These are phyloP conservation scores for Tetragonisca angustula DNA, from an alignment of 2,888 invertebrate genomes.

Conservation along the genomic window DNA sequence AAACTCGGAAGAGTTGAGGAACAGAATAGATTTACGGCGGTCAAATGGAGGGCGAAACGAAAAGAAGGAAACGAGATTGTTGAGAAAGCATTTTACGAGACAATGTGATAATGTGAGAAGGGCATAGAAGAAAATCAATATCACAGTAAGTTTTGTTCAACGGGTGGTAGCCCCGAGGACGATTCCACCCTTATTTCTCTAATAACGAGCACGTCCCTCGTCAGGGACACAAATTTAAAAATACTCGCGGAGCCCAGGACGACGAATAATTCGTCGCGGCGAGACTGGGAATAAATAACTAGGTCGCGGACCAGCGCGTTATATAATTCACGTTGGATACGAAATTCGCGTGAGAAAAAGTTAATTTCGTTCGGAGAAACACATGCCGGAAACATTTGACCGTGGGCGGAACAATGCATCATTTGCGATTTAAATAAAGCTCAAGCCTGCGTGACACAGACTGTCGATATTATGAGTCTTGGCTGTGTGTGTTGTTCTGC, in stretches of 20 bases:
- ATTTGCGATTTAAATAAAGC: slow-evolving; percentile 64
- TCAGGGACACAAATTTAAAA: slow-evolving; percentile 34
- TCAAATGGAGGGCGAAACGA: neutral
- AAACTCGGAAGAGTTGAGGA: neutral
- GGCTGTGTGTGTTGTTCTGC: no score
- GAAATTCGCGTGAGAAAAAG: slow-evolving; percentile 17
- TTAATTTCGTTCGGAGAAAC: slow-evolving; percentile 18
- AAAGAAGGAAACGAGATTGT: neutral
- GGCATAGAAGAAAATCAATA: neutral
- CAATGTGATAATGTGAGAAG: neutral
- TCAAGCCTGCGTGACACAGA: slow-evolving; percentile 6
- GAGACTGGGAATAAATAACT: slow-evolving; percentile 42
- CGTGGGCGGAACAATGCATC: slow-evolving; percentile 28
- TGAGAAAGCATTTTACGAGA: neutral
- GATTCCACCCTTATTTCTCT: slow-evolving; percentile 29
- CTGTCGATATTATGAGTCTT: neutral
- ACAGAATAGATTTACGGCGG: neutral
- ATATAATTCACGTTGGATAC: slow-evolving; percentile 41
- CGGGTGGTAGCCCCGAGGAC: neutral
- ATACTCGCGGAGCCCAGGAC: slow-evolving; percentile 19
- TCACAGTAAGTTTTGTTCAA: slow-evolving; percentile 12
- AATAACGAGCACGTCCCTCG: slow-evolving; percentile 37
- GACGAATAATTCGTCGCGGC: slow-evolving; percentile 46
- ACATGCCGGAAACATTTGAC: neutral
- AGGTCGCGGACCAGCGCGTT: neutral